Evolutionary conservation across 2,797 vertebrate species (phyloP).

Genomic region (Sebastes taczanowskii): DNA sequence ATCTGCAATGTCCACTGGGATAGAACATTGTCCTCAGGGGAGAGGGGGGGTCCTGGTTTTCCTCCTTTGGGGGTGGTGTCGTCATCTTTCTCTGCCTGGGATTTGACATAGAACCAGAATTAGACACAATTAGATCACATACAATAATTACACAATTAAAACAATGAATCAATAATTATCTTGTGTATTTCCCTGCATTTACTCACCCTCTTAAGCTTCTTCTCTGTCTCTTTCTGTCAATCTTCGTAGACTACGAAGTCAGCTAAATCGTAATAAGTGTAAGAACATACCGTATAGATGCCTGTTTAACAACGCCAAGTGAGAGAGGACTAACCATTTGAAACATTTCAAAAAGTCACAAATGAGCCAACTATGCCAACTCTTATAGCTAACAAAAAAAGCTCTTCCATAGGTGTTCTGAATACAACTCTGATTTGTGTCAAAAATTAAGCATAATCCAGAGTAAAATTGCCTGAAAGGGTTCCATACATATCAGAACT

Average conservation of each 20-base stretch:
- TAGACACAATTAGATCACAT: neutral
- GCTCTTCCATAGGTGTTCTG: neutral
- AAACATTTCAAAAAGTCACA: neutral
- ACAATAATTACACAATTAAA: neutral
- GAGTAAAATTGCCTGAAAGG: neutral
- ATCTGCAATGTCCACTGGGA: neutral
- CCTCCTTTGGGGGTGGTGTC: neutral
- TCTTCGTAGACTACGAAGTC: neutral
- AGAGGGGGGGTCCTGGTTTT: neutral
- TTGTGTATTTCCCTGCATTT: neutral
- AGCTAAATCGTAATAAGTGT: neutral
- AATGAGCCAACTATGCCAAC: neutral
- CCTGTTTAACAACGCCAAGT: neutral
- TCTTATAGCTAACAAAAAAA: neutral
- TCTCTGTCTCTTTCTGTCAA: neutral
- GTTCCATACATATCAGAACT: neutral
- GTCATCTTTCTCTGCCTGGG: neutral
- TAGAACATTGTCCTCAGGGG: neutral
- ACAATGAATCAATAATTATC: neutral
- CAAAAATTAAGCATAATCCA: neutral
- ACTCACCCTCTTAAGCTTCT: neutral
- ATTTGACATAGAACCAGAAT: neutral
- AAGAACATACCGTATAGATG: neutral
- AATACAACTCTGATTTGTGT: neutral
- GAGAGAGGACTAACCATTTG: neutral